Evolutionary conservation across 2,113 vertebrate genomes (phyloP).

Genomic region (Megaleporinus macrocephalus): DNA sequence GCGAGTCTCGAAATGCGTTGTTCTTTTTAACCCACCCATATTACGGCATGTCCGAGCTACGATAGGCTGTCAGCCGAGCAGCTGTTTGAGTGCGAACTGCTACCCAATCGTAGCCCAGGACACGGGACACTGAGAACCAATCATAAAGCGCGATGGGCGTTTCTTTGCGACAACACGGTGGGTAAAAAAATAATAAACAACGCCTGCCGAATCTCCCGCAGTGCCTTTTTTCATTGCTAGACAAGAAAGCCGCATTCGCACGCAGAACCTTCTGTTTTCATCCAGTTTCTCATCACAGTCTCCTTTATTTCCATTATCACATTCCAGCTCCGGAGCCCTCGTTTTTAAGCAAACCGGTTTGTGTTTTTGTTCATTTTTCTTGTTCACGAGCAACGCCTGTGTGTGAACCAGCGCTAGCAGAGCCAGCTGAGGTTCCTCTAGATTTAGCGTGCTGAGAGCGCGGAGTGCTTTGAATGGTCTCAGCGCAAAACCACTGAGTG

Average conservation of each 20-base stretch:
- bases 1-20: conserved; percentile 56
- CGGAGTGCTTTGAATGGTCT: not conserved
- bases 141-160: not conserved
- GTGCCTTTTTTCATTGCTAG: conserved; percentile 60
- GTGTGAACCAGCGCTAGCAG: not conserved
- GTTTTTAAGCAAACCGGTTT: not conserved
- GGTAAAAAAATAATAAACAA: not conserved
- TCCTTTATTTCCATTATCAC: not conserved
- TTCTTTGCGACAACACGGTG: not conserved
- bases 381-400: not conserved
- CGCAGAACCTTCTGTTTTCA: conserved; percentile 42
- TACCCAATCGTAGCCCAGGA: not conserved
- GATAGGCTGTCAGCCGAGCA: no score
- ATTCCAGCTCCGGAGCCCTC: not conserved
- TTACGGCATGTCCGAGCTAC: no score
- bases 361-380: not conserved
- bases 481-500: conserved; percentile 47
- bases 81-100: not conserved
- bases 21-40: no score
- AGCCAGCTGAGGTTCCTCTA: no score
- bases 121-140: conserved; percentile 51
- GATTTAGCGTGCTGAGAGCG: no score
- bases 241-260: conserved; percentile 44
- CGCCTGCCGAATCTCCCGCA: not conserved
- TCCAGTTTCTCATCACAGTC: conserved; percentile 2